These are phyloP conservation scores for Carabus problematicus DNA, from an alignment of 2,888 invertebrate genomes.

Conservation along the genomic window DNA sequence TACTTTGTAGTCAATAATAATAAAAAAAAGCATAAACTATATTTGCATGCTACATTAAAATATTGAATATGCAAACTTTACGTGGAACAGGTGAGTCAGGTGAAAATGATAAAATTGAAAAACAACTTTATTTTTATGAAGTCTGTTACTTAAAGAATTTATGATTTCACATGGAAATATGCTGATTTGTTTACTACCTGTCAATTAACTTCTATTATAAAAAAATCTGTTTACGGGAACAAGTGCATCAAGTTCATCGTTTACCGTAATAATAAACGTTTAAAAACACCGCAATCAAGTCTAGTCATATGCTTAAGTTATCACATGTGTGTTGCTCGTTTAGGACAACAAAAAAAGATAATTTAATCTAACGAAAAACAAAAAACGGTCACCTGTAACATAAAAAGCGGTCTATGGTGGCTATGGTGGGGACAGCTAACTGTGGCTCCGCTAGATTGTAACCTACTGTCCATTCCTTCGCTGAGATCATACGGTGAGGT, in stretches of 20 bases:
- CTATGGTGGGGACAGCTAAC: constrained; percentile 14
- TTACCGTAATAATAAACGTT: constrained; percentile 13
- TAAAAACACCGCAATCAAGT: neutral
- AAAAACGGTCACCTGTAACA: constrained; percentile 36
- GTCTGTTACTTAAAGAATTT: too few species aligned
- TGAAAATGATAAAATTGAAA: too few species aligned
- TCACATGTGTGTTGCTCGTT: neutral
- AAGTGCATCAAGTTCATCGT: neutral
- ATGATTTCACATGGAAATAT: too few species aligned
- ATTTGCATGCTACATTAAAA: too few species aligned
- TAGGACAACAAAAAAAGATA: constrained; percentile 12
- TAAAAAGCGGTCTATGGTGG: constrained; percentile 28
- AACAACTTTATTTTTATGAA: too few species aligned
- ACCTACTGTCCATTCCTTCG: constrained; percentile 12
- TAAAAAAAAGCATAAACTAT: too few species aligned
- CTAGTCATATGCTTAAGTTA: neutral
- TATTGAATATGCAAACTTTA: too few species aligned
- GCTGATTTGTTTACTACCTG: too few species aligned
- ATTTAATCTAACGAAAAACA: constrained; percentile 6
- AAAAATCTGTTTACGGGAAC: too few species aligned
- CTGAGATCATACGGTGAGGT: neutral
- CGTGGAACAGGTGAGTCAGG: too few species aligned
- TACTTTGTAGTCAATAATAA: too few species aligned
- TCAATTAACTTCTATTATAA: too few species aligned
- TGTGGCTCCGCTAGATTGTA: constrained; percentile 18